These are phyloP conservation scores for Belgica antarctica DNA, from an alignment of 2,888 invertebrate species.

Conservation along the genomic window DNA sequence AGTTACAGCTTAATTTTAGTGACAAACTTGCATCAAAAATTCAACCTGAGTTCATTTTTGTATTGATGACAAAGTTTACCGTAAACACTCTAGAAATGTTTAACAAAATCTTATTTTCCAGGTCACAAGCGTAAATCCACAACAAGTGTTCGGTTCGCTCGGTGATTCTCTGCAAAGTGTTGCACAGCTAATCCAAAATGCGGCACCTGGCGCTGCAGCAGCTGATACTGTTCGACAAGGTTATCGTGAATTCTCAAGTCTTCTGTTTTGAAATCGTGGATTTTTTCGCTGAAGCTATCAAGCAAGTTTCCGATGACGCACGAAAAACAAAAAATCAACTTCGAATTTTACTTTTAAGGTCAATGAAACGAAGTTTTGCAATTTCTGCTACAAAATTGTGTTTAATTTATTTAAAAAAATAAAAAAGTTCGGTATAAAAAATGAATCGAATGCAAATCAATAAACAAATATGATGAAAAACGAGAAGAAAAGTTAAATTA, in stretches of 20 bases:
- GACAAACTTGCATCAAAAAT: too few species aligned
- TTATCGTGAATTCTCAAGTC: constrained; percentile 30
- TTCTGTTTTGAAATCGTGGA: too few species aligned
- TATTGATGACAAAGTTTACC: too few species aligned
- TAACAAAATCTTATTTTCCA: too few species aligned
- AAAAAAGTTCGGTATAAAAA: constrained; percentile 18
- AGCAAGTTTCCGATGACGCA: constrained; percentile 6
- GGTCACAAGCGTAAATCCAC: constrained; percentile 34
- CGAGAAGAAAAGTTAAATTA: neutral
- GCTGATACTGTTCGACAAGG: constrained; percentile 12
- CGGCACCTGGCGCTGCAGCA: neutral
- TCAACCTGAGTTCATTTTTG: too few species aligned
- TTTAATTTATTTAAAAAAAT: constrained; percentile 30
- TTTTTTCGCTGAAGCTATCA: too few species aligned
- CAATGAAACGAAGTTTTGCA: neutral
- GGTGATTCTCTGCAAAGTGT: constrained; percentile 28
- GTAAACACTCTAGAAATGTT: too few species aligned
- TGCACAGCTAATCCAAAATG: neutral
- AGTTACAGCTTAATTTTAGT: too few species aligned
- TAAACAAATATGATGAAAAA: neutral
- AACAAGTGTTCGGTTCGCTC: constrained; percentile 3
- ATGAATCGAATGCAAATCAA: too few species aligned
- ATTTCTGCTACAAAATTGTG: constrained; percentile 38
- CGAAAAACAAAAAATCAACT: too few species aligned
- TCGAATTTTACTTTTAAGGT: neutral